These are phyloP conservation scores for Rambutsinella grinnellia DNA, from an alignment of 2,888 invertebrate species.

Conservation along the genomic window DNA sequence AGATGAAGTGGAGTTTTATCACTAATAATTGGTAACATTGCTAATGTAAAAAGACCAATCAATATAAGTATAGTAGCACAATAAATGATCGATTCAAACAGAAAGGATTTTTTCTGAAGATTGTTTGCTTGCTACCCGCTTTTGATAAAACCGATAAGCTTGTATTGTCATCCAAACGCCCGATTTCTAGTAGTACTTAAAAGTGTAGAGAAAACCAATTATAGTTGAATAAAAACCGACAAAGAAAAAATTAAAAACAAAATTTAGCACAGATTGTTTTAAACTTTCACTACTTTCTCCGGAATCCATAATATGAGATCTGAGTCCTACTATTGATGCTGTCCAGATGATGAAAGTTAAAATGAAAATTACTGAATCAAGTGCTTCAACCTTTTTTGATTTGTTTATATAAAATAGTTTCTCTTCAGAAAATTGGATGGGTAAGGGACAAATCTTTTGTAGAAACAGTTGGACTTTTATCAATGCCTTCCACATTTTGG, in stretches of 20 bases:
- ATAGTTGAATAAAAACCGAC: background rate
- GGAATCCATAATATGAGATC: background rate
- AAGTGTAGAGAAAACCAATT: background rate
- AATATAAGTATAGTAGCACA: background rate
- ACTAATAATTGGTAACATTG: background rate
- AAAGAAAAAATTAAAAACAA: background rate
- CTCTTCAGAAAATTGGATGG: background rate
- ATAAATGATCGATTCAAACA: background rate
- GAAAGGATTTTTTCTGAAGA: too few relatives aligned
- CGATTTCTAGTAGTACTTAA: background rate
- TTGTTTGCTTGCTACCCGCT: background rate
- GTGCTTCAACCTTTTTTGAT: background rate
- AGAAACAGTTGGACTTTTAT: background rate
- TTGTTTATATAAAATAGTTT: background rate
- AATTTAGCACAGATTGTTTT: background rate
- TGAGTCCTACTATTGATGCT: background rate
- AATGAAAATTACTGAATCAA: background rate
- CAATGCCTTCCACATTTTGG: background rate
- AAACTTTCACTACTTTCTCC: background rate
- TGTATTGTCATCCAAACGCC: background rate
- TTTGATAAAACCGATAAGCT: background rate
- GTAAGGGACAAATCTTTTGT: background rate
- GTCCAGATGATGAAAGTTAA: background rate
- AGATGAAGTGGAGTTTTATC: background rate
- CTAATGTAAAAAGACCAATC: background rate